phyloP scores from a whole-genome alignment of 2,797 vertebrate species.

The Eulemur albifrons region DNA sequence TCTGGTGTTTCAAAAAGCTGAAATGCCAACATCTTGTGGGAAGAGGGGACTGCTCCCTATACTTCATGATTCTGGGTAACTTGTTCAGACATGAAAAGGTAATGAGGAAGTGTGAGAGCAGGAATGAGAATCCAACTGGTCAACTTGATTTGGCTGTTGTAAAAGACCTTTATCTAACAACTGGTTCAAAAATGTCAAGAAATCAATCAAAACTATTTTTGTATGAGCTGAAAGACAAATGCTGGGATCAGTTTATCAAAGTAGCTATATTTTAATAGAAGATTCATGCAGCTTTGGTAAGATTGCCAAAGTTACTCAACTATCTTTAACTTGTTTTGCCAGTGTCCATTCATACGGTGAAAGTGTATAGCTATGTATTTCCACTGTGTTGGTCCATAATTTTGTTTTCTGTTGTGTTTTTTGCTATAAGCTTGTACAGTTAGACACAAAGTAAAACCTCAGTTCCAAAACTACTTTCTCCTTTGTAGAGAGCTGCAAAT shows the following conservation, averaged over 20 bases:
- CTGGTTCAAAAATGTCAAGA: conserved; percentile 3
- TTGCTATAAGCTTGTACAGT: not conserved
- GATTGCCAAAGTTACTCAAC: not conserved
- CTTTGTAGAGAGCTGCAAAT: not conserved
- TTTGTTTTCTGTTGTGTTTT: not conserved
- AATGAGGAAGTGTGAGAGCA: not conserved
- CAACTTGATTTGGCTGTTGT: not conserved
- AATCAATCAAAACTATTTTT: not conserved
- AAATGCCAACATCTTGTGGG: not conserved
- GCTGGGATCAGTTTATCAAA: conserved; percentile 1
- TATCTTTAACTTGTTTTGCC: not conserved
- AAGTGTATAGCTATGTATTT: not conserved
- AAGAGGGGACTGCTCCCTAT: not conserved
- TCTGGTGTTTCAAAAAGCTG: not conserved
- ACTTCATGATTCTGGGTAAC: not conserved
- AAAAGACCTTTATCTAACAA: conserved; percentile 41
- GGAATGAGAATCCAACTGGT: not conserved
- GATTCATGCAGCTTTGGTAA: not conserved
- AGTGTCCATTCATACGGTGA: not conserved
- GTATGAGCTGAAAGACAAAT: conserved; percentile 6
- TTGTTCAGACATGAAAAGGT: not conserved
- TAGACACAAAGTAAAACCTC: not conserved
- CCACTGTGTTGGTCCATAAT: not conserved
- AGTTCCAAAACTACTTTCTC: not conserved
- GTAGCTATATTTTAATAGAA: not conserved